Evolutionary conservation across 2,113 vertebrate genomes (phyloP), one percentile per base, ranked within the genome.

Genomic region (Microtus ochrogaster): DNA sequence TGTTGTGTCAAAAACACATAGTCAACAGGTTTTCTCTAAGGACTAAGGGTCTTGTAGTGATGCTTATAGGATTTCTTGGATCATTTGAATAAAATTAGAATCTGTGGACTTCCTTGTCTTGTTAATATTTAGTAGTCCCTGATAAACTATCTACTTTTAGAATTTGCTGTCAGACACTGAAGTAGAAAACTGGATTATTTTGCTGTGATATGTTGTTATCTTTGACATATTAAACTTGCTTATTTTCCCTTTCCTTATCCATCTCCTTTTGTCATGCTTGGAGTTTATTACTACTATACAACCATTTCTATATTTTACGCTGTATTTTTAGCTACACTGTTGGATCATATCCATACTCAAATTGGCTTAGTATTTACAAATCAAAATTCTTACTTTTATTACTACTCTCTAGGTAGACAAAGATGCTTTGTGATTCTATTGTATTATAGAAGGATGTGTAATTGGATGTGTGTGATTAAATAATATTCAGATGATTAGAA

Each of bases 401-500:
- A 74, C 30, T 96, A 88, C 82, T 96, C 65, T 97, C 61, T 90
- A 95, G 94, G 96, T 39, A 90, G 81, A 98, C 92, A 83, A 87
- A 97, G 92, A 70, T 92, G 12, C 24, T 90, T 97, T 70, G 96
- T 92, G 49, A 72, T 86, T 97, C 98, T 97, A 97, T 97, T 97
- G 58, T 21, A 21, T 58, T 55, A 6, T 63, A 96, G 88, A 97
- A 94, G 7, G 96, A 70, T 79, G 8, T 86, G 6, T 94, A 68
- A 96, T 91, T 97, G 94, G 30, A 84, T 49, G 4, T 82, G 12
- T 82, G 8, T 94, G 58, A 96, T 88, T 96, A 95, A 87, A 58
- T 52, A n/a, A 47, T 74, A 10, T 92, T 2, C 39, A 81, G 90
- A 97, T 4, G 19, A 97, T 92, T 90, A 94, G 82, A 87, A 76